Base-by-base conservation (phyloP, 2,888 invertebrate genomes). In the Agrochola circellaris region DNA sequence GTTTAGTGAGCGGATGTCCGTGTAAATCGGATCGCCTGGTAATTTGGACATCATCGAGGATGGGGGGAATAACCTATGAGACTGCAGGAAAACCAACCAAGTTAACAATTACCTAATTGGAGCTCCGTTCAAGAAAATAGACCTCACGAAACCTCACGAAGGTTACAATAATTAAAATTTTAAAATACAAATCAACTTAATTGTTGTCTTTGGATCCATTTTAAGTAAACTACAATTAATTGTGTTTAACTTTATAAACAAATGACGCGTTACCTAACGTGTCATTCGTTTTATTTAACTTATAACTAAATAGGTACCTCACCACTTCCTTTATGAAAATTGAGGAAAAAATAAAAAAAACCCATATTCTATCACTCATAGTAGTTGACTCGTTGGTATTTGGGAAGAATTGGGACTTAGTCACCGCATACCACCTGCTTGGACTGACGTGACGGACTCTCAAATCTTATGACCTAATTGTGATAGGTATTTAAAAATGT, bases 1-100 rank as follows among this genome's bases (percentile, higher is more conserved):
- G 30, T 48, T 71, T 58, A 42, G 48, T 38, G 38, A 77, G 64
- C 54, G 69, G 69, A 54, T 15, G 26, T 69, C 30, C 34, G 23
- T n/a, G 13, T 56, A 5, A 20, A 20, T 20, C 51, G 20, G 20
- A 51, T 51, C 51, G 23, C 8, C 51, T 23, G 51, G 23, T 51
- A 20, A 51, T 51, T 23, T 51, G 9, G 51, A 23, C 51, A 51
- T 51, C 8, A 23, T 51, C 51, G 48, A 51, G 48, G 7, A 2
- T 48, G 15, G 17, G 8, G 38, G 23, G 23, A 42, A 15, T 45
- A 15, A 23, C 76, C 20, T 13, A 7, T n/a, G 15, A 51, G 66
- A 51, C 15, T 23, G 23, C 13, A 38, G 17, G 30, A 61, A 42
- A 20, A 15, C 15, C 13, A 42, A 20, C 17, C 5, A 73, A 56